Evolutionary conservation across 2,113 vertebrate genomes (phyloP).

Genomic region (Leptosomus discolor): DNA sequence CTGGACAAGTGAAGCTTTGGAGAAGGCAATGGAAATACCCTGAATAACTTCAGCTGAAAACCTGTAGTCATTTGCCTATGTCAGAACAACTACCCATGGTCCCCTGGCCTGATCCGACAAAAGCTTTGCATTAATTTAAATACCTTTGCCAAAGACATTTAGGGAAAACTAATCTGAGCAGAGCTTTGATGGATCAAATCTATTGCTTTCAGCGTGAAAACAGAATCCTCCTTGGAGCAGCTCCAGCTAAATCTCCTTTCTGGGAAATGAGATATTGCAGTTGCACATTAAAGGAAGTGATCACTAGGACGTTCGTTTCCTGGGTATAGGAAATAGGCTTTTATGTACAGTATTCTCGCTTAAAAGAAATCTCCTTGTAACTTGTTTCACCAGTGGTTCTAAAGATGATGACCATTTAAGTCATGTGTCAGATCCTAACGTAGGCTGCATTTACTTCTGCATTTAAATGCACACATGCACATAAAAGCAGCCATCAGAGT

Average conservation of each 20-base stretch:
- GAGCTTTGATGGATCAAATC: not conserved
- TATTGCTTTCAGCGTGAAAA: not conserved
- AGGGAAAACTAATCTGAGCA: not conserved
- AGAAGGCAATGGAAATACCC: not conserved
- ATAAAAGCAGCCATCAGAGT: constrained; percentile 33
- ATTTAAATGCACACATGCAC: constrained; percentile 15
- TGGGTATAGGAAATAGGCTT: not conserved
- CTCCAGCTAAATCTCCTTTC: not conserved
- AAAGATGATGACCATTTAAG: not conserved
- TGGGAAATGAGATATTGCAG: not conserved
- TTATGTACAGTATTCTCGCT: not conserved
- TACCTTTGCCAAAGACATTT: not conserved
- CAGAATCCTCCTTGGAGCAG: not conserved
- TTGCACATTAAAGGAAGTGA: not conserved
- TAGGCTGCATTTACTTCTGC: not conserved
- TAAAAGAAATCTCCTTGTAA: not conserved
- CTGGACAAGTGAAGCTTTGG: not conserved
- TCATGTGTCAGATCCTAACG: not conserved
- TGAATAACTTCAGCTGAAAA: not conserved
- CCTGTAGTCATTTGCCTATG: not conserved
- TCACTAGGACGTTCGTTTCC: not conserved
- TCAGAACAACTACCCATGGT: not conserved
- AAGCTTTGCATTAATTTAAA: not conserved
- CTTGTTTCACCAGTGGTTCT: not conserved
- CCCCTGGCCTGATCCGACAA: not conserved